Percentiles rank a stretch among this genome's conserved stretches.
Conservation (phyloP, 1,140 invertebrate genomes). For the Caenorhabditis latens region DNA sequence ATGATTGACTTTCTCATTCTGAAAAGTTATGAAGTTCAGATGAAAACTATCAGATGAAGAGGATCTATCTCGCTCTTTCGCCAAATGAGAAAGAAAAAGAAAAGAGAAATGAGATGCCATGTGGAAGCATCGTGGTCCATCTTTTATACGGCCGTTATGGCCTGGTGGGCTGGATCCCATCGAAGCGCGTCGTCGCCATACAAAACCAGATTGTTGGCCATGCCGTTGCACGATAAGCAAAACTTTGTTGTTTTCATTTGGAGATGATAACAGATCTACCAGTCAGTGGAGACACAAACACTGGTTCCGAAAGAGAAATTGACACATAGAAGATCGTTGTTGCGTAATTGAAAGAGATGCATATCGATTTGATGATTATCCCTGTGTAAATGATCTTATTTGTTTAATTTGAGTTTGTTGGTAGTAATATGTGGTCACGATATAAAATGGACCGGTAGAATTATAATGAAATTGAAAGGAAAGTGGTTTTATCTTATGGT, state of each 20-base stretch:
- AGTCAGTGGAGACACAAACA: not conserved
- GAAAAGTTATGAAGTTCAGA: not conserved
- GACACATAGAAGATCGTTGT: not conserved
- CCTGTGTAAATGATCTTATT: not conserved
- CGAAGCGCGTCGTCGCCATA: constrained; percentile 11
- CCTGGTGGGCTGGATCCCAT: constrained; percentile 4
- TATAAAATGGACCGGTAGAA: not conserved
- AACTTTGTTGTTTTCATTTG: constrained; percentile 27
- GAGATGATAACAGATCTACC: constrained; percentile 49
- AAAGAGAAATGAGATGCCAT: constrained; percentile 48
- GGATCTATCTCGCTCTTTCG: not conserved
- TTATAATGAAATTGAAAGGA: not conserved
- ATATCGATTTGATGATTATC: constrained; percentile 3
- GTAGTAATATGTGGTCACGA: not conserved
- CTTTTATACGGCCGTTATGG: constrained; percentile 43
- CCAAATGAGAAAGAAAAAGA: not conserved
- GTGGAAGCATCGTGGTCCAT: constrained; percentile 49
- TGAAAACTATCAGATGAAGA: not conserved
- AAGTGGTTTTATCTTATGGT: constrained; percentile 8
- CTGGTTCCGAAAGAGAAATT: constrained; percentile 15
- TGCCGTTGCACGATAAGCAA: constrained; percentile 46
- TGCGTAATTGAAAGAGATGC: constrained; percentile 16
- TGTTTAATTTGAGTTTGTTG: not conserved
- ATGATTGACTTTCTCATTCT: constrained; percentile 41
- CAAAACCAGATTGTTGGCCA: constrained; percentile 31